Evolutionary conservation across 2,113 vertebrate genomes (phyloP).

Genomic region (Archilochus colubris): DNA sequence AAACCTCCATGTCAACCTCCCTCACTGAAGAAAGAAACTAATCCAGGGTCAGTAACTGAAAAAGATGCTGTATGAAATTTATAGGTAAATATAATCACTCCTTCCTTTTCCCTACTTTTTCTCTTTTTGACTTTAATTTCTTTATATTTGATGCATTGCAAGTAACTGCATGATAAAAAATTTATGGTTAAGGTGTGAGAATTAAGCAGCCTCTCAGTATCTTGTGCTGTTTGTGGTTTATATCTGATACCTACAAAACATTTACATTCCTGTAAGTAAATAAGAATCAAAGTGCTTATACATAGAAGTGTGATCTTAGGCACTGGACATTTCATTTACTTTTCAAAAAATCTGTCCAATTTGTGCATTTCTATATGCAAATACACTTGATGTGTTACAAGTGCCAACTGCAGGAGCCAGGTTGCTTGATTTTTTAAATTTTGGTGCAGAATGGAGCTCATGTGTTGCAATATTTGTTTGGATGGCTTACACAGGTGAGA

Average conservation of each 20-base stretch:
- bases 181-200: neutral
- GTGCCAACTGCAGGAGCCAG: neutral
- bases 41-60: neutral
- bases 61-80: neutral
- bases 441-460: neutral
- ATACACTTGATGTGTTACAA: fast-evolving
- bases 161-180: neutral
- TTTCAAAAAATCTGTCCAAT: neutral
- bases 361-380: neutral
- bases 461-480: neutral
- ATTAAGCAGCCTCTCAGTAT: neutral
- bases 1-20: neutral
- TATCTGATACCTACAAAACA: neutral
- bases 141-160: neutral
- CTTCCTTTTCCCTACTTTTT: neutral
- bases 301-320: neutral
- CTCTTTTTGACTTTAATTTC: neutral
- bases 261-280: neutral
- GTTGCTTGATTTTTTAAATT: neutral
- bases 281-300: neutral
- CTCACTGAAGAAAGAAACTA: neutral
- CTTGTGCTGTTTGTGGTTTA: neutral
- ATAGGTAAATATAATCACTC: neutral
- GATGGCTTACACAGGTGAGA: neutral
- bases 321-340: neutral